Evolutionary conservation across 2,797 vertebrate species (phyloP).

Genomic region (Molossus molossus): DNA sequence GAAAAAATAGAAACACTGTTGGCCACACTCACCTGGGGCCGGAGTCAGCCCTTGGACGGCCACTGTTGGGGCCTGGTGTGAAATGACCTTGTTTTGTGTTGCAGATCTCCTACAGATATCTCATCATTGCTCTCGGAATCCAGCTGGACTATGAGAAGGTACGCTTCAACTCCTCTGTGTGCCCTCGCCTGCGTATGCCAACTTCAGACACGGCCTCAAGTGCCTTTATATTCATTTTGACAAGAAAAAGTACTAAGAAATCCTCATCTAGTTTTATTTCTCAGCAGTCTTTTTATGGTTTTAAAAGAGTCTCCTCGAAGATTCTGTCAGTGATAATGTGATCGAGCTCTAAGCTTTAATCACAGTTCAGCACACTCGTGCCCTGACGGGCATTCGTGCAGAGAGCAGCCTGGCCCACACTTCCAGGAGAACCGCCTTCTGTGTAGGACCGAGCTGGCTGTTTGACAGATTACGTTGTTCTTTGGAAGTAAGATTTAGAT

Average conservation of each 20-base stretch:
- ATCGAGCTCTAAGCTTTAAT: slow-evolving; percentile 63
- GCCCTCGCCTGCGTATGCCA: slow-evolving; percentile 44
- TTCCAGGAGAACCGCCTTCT: not conserved
- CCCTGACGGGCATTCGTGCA: not conserved
- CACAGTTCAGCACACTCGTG: not conserved
- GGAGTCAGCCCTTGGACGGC: not conserved
- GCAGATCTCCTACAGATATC: slow-evolving; percentile 97
- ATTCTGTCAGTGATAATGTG: slow-evolving; percentile 41
- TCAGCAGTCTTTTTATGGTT: slow-evolving; percentile 41
- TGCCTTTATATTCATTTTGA: slow-evolving; percentile 56
- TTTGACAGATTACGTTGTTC: slow-evolving; percentile 36
- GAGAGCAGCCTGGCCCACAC: not conserved
- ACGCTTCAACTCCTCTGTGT: slow-evolving; percentile 76
- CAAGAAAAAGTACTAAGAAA: slow-evolving; percentile 61
- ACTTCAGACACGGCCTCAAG: not conserved
- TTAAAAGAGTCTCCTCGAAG: not conserved
- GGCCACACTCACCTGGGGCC: not conserved
- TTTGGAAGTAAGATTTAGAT: slow-evolving; percentile 43
- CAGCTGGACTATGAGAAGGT: slow-evolving; percentile 97
- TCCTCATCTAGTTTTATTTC: slow-evolving; percentile 37
- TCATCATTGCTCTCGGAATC: slow-evolving; percentile 97
- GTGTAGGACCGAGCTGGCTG: not conserved
- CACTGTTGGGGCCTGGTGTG: slow-evolving; percentile 59
- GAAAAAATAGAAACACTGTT: not conserved
- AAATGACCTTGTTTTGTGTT: slow-evolving; percentile 72